phyloP scores from a whole-genome alignment of 2,113 vertebrate genomes.

The Anguilla japonica region DNA sequence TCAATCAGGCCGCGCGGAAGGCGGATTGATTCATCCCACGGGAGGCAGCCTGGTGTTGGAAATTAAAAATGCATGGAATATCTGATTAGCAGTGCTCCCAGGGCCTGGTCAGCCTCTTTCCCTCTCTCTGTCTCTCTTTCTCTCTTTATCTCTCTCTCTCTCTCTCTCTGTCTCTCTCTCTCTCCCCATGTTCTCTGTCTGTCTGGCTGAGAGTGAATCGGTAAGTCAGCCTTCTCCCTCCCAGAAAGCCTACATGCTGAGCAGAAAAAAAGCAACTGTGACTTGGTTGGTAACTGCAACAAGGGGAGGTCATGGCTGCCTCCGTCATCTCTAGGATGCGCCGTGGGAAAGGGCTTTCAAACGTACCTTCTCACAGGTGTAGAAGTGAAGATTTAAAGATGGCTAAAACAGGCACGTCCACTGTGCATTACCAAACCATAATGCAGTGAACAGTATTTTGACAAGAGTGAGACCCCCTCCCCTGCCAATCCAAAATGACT shows the following conservation, averaged over 20 bases:
- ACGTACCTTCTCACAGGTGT: background rate
- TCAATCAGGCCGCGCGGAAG: conserved; percentile 53
- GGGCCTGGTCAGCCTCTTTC: background rate
- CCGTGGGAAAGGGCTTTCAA: background rate
- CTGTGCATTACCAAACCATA: background rate
- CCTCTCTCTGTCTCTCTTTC: too few relatives aligned
- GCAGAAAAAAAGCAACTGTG: background rate
- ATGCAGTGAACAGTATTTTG: background rate
- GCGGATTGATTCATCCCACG: conserved; percentile 60
- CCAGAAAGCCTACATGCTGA: background rate
- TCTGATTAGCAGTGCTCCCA: conserved; percentile 59
- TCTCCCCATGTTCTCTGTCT: too few relatives aligned
- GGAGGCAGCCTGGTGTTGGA: conserved; percentile 46
- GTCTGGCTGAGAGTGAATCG: background rate
- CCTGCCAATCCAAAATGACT: background rate
- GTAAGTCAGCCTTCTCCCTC: background rate
- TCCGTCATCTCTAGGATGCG: background rate
- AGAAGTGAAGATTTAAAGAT: background rate
- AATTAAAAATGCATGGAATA: conserved; percentile 69
- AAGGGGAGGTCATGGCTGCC: background rate
- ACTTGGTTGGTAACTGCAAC: background rate
- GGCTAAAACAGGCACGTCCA: too few relatives aligned
- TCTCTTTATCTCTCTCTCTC: background rate
- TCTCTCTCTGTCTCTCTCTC: background rate
- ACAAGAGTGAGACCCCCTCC: background rate